Conservation (phyloP, 2,113 vertebrate species). For the Papio anubis region DNA sequence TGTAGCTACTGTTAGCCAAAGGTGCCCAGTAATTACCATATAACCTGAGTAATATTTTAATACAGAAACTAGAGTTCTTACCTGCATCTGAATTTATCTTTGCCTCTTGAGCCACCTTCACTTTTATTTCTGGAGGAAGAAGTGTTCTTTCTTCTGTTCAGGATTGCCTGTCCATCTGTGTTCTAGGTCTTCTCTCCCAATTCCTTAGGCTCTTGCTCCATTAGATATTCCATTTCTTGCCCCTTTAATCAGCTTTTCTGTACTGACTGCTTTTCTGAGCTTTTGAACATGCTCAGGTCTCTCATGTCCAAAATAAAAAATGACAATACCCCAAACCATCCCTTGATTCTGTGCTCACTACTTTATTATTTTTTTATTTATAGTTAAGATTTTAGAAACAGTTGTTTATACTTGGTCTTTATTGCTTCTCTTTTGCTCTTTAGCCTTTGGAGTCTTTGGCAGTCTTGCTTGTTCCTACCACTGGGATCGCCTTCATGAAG, state of each 20-base stretch:
- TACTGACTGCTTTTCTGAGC: background rate
- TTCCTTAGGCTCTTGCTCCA: background rate
- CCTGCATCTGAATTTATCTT: background rate
- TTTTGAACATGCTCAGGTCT: background rate
- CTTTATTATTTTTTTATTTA: background rate
- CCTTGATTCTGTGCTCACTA: background rate
- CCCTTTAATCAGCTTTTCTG: background rate
- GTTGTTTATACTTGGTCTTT: background rate
- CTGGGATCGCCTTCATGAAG: background rate
- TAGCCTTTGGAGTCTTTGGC: background rate
- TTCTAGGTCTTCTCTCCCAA: background rate
- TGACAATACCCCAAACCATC: background rate
- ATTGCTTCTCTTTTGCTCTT: background rate
- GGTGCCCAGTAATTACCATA: background rate
- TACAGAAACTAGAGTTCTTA: background rate
- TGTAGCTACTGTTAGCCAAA: background rate
- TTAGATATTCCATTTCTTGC: background rate
- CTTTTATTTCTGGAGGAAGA: background rate
- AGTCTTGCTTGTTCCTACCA: background rate
- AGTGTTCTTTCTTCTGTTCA: background rate
- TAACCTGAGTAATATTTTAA: background rate
- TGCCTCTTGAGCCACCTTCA: background rate
- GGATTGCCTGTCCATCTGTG: background rate
- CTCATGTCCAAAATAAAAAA: background rate
- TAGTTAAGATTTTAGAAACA: background rate